Percentiles rank a stretch among this genome's conserved stretches.
These are phyloP conservation scores for Pheucticus melanocephalus DNA, from an alignment of 2,113 vertebrate species.

Conservation along the genomic window DNA sequence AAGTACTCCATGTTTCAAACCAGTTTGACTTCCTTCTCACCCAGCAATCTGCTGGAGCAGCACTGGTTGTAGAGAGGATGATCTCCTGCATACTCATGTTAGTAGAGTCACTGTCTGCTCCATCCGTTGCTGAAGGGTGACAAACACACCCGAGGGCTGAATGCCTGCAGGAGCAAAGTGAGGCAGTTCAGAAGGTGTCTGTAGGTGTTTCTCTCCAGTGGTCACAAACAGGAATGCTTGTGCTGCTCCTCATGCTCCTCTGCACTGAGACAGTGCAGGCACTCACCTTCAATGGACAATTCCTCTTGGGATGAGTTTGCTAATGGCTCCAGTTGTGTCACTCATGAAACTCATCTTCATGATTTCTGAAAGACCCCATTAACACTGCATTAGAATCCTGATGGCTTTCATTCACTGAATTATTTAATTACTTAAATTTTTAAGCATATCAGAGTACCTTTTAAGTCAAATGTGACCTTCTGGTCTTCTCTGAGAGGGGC, in stretches of 20 bases:
- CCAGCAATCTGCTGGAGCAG: not conserved
- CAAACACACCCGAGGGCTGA: not conserved
- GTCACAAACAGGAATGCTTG: not conserved
- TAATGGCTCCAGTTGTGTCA: slow-evolving; percentile 4
- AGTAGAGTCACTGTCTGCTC: not conserved
- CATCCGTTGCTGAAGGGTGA: not conserved
- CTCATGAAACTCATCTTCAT: not conserved
- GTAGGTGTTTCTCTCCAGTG: not conserved
- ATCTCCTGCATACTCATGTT: not conserved
- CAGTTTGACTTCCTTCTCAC: not conserved
- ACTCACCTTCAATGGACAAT: slow-evolving; percentile 8
- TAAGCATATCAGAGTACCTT: slow-evolving; percentile 39
- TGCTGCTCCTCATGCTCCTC: not conserved
- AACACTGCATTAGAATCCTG: slow-evolving; percentile 18
- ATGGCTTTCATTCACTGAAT: slow-evolving; percentile 25
- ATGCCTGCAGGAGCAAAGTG: not conserved
- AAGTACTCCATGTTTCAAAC: not conserved
- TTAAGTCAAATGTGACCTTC: not conserved
- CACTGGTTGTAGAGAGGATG: not conserved
- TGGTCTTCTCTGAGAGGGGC: not conserved
- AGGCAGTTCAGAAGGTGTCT: not conserved
- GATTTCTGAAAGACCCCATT: slow-evolving; percentile 47
- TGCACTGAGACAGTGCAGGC: not conserved
- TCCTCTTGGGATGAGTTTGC: not conserved
- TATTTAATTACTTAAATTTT: slow-evolving; percentile 52